Evolutionary conservation across 2,797 vertebrate species (phyloP), one percentile per base, ranked within the genome.

Genomic region (Discoglossus pictus): DNA sequence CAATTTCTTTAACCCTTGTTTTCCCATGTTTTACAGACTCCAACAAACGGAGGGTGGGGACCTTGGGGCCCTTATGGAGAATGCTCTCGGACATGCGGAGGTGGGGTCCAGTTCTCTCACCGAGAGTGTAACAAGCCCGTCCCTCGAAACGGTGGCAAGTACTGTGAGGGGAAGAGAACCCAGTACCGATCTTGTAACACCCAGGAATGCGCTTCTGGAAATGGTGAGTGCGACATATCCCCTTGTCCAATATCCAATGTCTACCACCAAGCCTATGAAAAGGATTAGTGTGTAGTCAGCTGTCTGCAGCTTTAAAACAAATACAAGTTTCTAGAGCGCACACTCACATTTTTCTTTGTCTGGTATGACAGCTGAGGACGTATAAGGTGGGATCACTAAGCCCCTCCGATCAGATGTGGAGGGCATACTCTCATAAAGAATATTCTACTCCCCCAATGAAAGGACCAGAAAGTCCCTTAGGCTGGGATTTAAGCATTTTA

Each of bases 51-150:
- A 0, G 71, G 81, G 15, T 89, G 87, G 87, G 86, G 83, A 0
- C 50, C 79, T 0, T 88, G 87, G 87, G 86, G 83, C 1, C 65
- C 78, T 0, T 87, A 85, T 80, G 80, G 82, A 0, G 23, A 59
- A 11, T 89, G 87, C 42, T 89, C 87, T 0, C 72, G 87, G 55
- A 87, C 23, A 47, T 89, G 87, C 0, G 86, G 87, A 0, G 81
- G 86, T 0, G 87, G 87, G 0, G 73, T 89, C 11, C 84, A 75
- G 17, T 85, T 85, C 54, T 87, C 85, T 6, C 82, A 76, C 60
- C 79, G 87, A 0, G 61, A 75, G 47, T 89, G 87, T 64, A 75
- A 80, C 0, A 73, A 71, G 0, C 87, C 87, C 0, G 16, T 64
- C 0, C 87, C 87, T 1, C 75, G 71, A 4, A 86, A 86, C 0